A percentile compares a stretch with the other conserved stretches of the same genome.
These are phyloP conservation scores for Brevimyrus niger DNA, from an alignment of 2,113 vertebrate species.

Conservation along the genomic window DNA sequence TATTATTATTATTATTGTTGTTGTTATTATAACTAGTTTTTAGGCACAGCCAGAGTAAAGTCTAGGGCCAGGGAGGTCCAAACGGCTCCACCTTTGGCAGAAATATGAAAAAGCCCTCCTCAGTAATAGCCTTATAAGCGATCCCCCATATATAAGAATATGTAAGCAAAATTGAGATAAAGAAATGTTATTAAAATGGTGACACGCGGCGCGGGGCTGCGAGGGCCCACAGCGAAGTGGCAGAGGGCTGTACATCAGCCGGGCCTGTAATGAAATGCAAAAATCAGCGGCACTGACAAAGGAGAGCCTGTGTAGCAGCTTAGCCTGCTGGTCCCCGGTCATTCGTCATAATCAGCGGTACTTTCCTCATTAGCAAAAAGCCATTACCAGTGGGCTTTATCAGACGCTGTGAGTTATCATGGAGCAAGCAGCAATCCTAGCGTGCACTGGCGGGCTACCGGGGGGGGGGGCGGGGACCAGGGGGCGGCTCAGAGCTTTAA, in stretches of 20 bases:
- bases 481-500: not conserved
- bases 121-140: conserved; percentile 55
- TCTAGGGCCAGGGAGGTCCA: not conserved
- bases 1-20: not conserved
- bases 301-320: conserved; percentile 83
- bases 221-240: conserved; percentile 38
- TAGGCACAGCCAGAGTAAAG: too few species aligned
- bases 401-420: conserved; percentile 78
- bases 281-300: conserved; percentile 77
- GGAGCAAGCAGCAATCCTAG: conserved; percentile 7
- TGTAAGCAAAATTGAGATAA: conserved; percentile 62
- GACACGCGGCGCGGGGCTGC: conserved; percentile 55
- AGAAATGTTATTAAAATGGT: conserved; percentile 73
- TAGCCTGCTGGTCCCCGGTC: conserved; percentile 87
- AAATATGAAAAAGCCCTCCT: conserved; percentile 51
- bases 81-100: conserved; percentile 12
- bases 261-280: conserved; percentile 85
- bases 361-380: conserved; percentile 96
- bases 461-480: not conserved
- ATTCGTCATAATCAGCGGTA: conserved; percentile 92
- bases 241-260: conserved; percentile 67
- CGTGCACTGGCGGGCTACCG: not conserved
- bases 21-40: not conserved
- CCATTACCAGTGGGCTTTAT: conserved; percentile 89
- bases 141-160: conserved; percentile 45